phyloP scores from a whole-genome alignment of 2,113 vertebrate species.

The Loxodonta africana region DNA sequence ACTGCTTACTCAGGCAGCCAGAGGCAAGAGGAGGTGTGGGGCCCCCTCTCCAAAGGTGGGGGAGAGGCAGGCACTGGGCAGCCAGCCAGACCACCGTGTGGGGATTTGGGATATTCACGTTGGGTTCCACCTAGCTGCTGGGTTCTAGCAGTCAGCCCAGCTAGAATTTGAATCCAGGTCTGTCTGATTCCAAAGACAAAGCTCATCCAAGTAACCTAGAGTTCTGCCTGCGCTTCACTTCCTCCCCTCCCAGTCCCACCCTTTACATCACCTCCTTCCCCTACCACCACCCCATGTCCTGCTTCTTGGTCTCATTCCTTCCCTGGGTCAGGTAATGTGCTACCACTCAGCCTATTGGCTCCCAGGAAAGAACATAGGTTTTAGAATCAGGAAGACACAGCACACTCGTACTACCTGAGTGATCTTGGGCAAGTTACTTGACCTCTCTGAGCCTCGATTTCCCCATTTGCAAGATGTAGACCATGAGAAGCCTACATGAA shows the following conservation, averaged over 20 bases:
- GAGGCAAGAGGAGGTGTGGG: background rate
- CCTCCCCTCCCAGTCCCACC: background rate
- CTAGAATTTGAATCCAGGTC: background rate
- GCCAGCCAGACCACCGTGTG: accelerated
- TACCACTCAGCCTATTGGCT: background rate
- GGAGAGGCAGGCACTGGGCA: background rate
- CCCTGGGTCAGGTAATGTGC: background rate
- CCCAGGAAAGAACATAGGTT: background rate
- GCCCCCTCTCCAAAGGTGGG: background rate
- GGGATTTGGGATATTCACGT: background rate
- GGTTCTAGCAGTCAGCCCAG: background rate
- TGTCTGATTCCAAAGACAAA: background rate
- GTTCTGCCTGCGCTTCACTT: background rate
- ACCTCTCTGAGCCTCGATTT: slow-evolving; percentile 79
- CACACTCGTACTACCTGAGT: background rate
- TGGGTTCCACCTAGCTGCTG: background rate
- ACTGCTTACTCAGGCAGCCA: slow-evolving; percentile 62
- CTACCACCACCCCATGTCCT: background rate
- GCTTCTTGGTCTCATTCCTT: background rate
- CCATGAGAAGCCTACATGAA: background rate
- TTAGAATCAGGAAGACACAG: background rate
- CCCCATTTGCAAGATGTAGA: slow-evolving; percentile 6
- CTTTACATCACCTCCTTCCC: no score
- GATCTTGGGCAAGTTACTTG: background rate
- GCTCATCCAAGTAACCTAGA: background rate